Evolutionary conservation across 1,140 invertebrate species (phyloP).

Genomic region (Caenorhabditis remanei): DNA sequence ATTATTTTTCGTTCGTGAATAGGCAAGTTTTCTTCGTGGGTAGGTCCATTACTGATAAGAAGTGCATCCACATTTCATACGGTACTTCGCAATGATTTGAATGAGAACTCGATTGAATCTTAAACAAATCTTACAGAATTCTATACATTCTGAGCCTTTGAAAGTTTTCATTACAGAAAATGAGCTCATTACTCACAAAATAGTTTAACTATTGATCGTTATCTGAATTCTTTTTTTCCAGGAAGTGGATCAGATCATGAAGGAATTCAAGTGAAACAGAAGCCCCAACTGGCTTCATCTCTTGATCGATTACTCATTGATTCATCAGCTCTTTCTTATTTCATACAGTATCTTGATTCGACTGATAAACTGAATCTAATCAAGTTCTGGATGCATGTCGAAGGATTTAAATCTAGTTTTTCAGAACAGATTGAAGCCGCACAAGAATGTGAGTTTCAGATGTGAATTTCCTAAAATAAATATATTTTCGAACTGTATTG

Average conservation of each 20-base stretch:
- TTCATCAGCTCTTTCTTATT: conserved; percentile 45
- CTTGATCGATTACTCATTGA: conserved; percentile 31
- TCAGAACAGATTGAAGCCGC: conserved; percentile 27
- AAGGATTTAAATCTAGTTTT: conserved; percentile 57
- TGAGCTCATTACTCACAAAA: no score
- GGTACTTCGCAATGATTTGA: no score
- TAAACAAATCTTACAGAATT: no score
- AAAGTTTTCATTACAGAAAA: no score
- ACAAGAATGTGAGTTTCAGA: not conserved
- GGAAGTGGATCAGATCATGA: conserved; percentile 15
- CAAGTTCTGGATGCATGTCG: conserved; percentile 61
- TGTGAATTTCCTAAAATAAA: not conserved
- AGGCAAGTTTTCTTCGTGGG: no score
- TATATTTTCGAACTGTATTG: no score
- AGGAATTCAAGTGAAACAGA: conserved; percentile 27
- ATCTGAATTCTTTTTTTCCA: not conserved
- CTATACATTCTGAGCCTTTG: no score
- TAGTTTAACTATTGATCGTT: no score
- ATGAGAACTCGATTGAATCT: no score
- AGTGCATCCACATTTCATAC: no score
- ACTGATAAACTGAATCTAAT: conserved; percentile 58
- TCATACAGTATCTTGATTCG: conserved; percentile 44
- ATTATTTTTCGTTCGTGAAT: no score
- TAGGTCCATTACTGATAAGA: no score
- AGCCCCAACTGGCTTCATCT: conserved; percentile 20